Evolutionary conservation across 2,797 vertebrate species (phyloP), one percentile per base, ranked within the genome.

Genomic region (Serranus cabrilla): DNA sequence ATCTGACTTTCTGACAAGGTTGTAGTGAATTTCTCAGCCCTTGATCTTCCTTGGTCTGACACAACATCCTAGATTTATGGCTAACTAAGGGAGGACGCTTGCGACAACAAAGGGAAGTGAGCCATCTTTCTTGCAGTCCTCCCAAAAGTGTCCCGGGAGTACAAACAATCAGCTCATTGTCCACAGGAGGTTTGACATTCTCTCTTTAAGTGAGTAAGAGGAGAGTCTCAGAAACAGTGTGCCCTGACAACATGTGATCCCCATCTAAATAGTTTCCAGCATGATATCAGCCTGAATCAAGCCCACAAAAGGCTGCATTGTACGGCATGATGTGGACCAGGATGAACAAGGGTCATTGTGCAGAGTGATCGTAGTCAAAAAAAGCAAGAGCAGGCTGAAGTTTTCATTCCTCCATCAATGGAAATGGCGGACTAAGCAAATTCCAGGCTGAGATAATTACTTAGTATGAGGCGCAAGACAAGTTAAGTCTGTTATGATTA

Each of bases 201-300:
- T 92, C 90, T 87, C 57, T 76, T 89, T 93, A 93, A 93, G 86
- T 85, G 91, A 94, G 87, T 92, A 92, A 94, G 91, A 91, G 84
- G 84, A 91, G 91, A 94, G 87, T 93, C 89, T 90, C 83, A 87
- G 81, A 82, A 78, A 75, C 84, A 84, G 88, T 71, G 52, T 87
- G 89, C 82, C 85, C 88, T 83, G 81, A 91, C 92, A 94, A 93
- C 95, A 95, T 95, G 94, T 94, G 94, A 96, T 94, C 88, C 70
- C 72, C 92, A 89, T 94, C 88, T 86, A 92, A 94, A 94, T 94
- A 95, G 88, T 95, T 95, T 94, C 94, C 95, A 95, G 89, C 92
- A 91, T 94, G 94, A 95, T 94, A 95, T 95, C 94, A 95, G 93
- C 91, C 89, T 93, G 82, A 93, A 92, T 92, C 91, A 86, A 59